These are phyloP conservation scores for Eulemur rufifrons DNA, from an alignment of 2,113 vertebrate genomes.

Conservation along the genomic window DNA sequence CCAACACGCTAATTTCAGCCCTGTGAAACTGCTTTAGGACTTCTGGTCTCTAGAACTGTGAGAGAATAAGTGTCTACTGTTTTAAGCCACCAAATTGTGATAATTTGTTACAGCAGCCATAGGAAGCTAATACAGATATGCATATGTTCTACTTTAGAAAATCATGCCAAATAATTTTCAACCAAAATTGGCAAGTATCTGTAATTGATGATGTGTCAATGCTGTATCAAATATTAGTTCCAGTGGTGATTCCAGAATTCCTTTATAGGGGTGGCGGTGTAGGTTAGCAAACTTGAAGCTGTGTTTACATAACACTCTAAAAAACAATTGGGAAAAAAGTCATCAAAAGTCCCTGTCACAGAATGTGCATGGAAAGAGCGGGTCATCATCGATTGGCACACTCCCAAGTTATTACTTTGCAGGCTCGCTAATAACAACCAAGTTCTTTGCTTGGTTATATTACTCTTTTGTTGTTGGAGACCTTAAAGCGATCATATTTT, in stretches of 20 bases:
- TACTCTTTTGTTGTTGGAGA: background rate
- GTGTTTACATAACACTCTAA: background rate
- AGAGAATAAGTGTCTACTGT: background rate
- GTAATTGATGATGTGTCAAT: background rate
- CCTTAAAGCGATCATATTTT: background rate
- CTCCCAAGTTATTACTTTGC: background rate
- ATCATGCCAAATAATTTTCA: background rate
- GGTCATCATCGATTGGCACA: background rate
- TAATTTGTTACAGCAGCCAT: background rate
- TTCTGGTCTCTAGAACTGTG: background rate
- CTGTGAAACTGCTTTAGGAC: background rate
- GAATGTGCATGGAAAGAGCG: background rate
- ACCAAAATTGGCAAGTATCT: background rate
- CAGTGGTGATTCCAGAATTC: background rate
- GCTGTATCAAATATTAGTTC: background rate
- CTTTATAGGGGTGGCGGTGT: background rate
- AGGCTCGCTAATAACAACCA: background rate
- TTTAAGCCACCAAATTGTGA: background rate
- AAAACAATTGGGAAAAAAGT: background rate
- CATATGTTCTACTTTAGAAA: background rate
- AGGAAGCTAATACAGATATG: background rate
- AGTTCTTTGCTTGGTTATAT: background rate
- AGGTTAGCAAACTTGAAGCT: background rate
- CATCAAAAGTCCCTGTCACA: background rate
- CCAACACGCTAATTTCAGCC: background rate